These are phyloP conservation scores for Helicoverpa assulta DNA, from an alignment of 2,888 invertebrate genomes.

Conservation along the genomic window DNA sequence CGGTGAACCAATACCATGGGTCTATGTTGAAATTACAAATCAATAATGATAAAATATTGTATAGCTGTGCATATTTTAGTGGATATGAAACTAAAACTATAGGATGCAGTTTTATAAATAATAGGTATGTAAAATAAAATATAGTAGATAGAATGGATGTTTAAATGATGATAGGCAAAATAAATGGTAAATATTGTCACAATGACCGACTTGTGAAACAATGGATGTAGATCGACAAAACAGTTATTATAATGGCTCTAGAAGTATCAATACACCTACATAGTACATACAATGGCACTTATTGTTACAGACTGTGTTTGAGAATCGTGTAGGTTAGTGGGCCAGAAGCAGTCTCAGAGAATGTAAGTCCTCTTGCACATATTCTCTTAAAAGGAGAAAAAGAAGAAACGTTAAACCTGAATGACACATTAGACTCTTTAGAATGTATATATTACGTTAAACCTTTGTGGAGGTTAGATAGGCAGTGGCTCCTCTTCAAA, in stretches of 20 bases:
- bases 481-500: no score
- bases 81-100: constrained; percentile 2
- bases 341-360: background rate
- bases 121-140: background rate
- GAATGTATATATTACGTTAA: no score
- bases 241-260: constrained; percentile 3
- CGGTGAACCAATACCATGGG: no score
- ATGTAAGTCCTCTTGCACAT: no score
- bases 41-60: background rate
- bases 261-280: background rate
- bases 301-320: constrained; percentile 1
- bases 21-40: background rate
- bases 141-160: constrained; percentile 18
- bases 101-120: constrained; percentile 32
- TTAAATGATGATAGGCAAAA: constrained; percentile 6
- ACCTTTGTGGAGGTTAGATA: no score
- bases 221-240: constrained; percentile 21
- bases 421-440: no score
- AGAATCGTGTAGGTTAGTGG: background rate
- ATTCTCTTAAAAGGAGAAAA: no score
- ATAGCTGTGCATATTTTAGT: constrained; percentile 13
- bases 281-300: background rate
- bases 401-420: no score
- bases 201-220: constrained; percentile 16
- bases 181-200: background rate